Conservation (phyloP, 2,797 vertebrate species). For the Pampus argenteus region DNA sequence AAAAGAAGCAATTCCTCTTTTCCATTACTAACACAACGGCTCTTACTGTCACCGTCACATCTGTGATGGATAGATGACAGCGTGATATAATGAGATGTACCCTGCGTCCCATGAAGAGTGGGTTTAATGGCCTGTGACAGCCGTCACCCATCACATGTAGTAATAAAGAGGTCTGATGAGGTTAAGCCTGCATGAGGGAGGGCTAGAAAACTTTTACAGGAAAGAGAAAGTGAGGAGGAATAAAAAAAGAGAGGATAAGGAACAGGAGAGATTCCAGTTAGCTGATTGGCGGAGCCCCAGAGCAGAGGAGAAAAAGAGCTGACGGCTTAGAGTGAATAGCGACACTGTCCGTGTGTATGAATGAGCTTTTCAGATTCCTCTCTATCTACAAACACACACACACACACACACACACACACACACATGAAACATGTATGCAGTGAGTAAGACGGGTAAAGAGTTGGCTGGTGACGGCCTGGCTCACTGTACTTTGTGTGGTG, state of each 20-base stretch:
- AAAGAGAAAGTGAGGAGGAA: constrained; percentile 15
- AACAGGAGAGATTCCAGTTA: constrained; percentile 50
- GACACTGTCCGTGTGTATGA: constrained; percentile 76
- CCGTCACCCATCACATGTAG: neutral
- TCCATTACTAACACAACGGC: neutral
- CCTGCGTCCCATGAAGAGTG: neutral
- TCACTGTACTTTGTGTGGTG: constrained; percentile 30
- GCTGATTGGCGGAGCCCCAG: constrained; percentile 64
- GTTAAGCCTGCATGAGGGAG: neutral
- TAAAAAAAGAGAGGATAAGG: constrained; percentile 32
- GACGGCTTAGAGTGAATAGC: constrained; percentile 68
- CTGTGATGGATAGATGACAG: constrained; percentile 4
- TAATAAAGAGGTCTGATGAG: constrained; percentile 9
- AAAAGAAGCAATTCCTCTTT: constrained; percentile 3
- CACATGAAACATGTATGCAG: constrained; percentile 23
- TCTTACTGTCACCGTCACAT: neutral
- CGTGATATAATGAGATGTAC: constrained; percentile 1
- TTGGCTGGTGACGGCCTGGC: constrained; percentile 36
- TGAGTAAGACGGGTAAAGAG: constrained; percentile 36
- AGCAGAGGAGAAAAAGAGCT: constrained; percentile 49
- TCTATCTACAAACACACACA: constrained; percentile 20
- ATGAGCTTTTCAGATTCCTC: constrained; percentile 74
- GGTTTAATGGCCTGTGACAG: constrained; percentile 7
- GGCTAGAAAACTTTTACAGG: constrained; percentile 2
- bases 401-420: constrained; percentile 21